Conservation (phyloP, 2,113 vertebrate genomes). For the Siniperca knerii region DNA sequence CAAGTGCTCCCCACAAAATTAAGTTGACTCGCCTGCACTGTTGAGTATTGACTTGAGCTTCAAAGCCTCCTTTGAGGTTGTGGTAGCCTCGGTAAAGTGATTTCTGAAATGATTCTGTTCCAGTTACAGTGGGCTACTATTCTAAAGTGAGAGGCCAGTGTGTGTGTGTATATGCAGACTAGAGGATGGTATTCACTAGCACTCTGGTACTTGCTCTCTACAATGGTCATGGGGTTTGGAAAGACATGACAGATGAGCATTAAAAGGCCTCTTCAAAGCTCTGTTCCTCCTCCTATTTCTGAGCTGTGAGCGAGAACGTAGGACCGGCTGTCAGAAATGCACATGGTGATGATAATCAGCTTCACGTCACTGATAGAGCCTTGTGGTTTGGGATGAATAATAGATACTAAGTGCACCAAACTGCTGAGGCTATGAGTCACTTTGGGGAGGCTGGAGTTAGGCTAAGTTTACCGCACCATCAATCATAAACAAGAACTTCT, state of each 20-base stretch:
- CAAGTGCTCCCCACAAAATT: neutral
- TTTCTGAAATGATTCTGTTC: constrained; percentile 21
- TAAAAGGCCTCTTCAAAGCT: constrained; percentile 17
- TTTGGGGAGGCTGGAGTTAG: constrained; percentile 29
- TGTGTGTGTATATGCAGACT: neutral
- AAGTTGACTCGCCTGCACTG: neutral
- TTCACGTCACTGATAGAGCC: constrained; percentile 44
- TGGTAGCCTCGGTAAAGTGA: constrained; percentile 11
- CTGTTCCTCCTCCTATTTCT: constrained; percentile 29
- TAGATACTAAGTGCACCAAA: constrained; percentile 72
- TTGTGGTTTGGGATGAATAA: constrained; percentile 75
- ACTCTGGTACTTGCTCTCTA: neutral
- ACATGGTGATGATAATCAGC: constrained; percentile 45
- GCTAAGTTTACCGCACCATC: constrained; percentile 19
- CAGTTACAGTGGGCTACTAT: constrained; percentile 34
- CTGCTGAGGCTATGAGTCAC: constrained; percentile 56
- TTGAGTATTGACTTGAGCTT: constrained; percentile 29
- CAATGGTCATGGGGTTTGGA: constrained; percentile 34
- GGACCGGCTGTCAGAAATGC: constrained; percentile 58
- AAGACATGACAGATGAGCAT: constrained; percentile 37
- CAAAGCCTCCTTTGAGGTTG: constrained; percentile 55
- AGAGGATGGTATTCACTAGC: constrained; percentile 6
- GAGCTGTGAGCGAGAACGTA: constrained; percentile 22
- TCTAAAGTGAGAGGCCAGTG: neutral
- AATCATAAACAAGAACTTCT: constrained; percentile 32